Evolutionary conservation across 2,113 vertebrate genomes (phyloP), one percentile per base, ranked within the genome.

Genomic region (Cryptotis parvus): DNA sequence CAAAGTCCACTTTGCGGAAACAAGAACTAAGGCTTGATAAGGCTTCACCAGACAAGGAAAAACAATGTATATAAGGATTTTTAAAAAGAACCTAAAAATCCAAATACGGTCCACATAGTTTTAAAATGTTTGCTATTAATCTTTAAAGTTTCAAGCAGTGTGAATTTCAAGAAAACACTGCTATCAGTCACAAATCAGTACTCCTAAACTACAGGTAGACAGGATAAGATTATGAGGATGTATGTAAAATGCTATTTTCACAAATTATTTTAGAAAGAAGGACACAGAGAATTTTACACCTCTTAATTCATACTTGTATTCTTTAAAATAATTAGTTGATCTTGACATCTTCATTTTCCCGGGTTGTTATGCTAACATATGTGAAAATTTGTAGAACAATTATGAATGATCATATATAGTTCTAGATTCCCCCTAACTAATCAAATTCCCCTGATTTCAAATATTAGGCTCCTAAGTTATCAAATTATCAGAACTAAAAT

Each of bases 291-390:
- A 41, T 61, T 75, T 90, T 29, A 10, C 9, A 86, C 11, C 11
- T 86, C 49, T 76, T 81, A 33, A 45, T 79, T 74, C 37, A 83
- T 26, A 87, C 29, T 83, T 49, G 16, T 79, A 66, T 39, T 87
- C 87, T 84, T 27, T 24, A 73, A 87, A 93, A 72, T 24, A 4
- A 76, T 61, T 83, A 82, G 24, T 37, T 81, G 3, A 29, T 14
- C 31, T 6, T 29, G 68, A n/a, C 24, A 66, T 41, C 31, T 73
- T 84, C 14, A 63, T 55, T 70, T 81, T 89, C 22, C 37, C 83
- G 37, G 45, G 22, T 63, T 94, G 18, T 45, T 29, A 43, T 22
- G 39, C 29, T 83, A 75, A 80, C 12, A 33, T 7, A 63, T 73
- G 3, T 41, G 10, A 26, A 74, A 58, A 4, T 18, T 20, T 68